Evolutionary conservation across 2,888 invertebrate species (phyloP).

Genomic region (Folsomia manolachei): DNA sequence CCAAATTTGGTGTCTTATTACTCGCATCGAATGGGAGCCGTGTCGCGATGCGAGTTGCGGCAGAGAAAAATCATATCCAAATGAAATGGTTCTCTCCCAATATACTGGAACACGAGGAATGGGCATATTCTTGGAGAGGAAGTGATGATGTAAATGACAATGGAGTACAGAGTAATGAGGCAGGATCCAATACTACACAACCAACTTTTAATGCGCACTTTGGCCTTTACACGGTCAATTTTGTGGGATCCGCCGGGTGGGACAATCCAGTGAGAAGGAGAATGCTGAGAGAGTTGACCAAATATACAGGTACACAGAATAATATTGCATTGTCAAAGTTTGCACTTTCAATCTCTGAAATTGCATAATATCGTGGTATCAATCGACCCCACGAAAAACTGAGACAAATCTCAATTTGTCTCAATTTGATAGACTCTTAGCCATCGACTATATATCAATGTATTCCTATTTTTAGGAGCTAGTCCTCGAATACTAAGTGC

Average conservation of each 20-base stretch:
- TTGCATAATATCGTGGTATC: no score
- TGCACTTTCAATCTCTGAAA: no score
- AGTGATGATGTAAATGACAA: conserved; percentile 11
- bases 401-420: not conserved
- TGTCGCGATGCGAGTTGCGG: conserved; percentile 36
- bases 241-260: conserved; percentile 45
- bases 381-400: no score
- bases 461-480: no score
- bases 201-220: conserved; percentile 27
- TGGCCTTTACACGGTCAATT: conserved; percentile 45
- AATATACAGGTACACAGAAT: conserved; percentile 34
- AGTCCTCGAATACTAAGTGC: conserved; percentile 40
- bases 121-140: conserved; percentile 17
- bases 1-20: conserved; percentile 35
- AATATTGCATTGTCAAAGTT: not conserved
- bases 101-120: conserved; percentile 40
- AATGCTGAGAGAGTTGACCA: conserved; percentile 35
- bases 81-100: conserved; percentile 42
- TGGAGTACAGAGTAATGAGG: not conserved
- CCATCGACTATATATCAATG: not conserved
- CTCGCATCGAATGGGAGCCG: conserved; percentile 38
- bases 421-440: no score
- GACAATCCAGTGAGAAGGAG: conserved; percentile 44
- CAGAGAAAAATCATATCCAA: conserved; percentile 31
- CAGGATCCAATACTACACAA: not conserved